Conservation (phyloP, 2,797 vertebrate genomes). For the Nannoperca obscura region DNA sequence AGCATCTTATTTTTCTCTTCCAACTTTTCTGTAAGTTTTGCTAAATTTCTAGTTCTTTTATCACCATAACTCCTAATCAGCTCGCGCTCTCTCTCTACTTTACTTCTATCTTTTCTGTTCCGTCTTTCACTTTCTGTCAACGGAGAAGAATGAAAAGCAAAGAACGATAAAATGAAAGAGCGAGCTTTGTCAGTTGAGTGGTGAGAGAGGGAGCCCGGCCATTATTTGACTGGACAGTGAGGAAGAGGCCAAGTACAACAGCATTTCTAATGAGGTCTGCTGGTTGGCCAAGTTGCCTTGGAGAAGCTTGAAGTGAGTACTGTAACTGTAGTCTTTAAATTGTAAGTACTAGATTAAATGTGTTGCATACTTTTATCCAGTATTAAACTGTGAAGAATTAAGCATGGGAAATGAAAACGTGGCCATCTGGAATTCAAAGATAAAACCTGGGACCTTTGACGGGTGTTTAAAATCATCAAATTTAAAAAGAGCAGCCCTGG, state of each 20-base stretch:
- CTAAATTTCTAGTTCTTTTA: conserved; percentile 14
- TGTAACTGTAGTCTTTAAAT: background rate
- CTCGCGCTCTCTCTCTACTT: background rate
- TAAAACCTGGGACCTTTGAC: background rate
- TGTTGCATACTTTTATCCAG: background rate
- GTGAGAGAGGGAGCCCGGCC: conserved; percentile 26
- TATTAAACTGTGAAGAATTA: background rate
- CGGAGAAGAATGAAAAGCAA: conserved; percentile 4
- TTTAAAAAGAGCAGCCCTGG: background rate
- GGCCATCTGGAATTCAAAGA: background rate
- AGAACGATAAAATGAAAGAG: conserved; percentile 15
- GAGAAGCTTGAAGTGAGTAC: conserved; percentile 17
- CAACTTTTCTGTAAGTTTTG: background rate
- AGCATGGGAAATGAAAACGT: background rate
- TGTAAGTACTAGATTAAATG: background rate
- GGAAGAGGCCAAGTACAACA: conserved; percentile 45
- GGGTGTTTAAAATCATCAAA: conserved; percentile 3
- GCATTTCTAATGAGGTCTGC: conserved; percentile 11
- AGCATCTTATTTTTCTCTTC: conserved; percentile 19
- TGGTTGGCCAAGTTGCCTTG: conserved; percentile 14
- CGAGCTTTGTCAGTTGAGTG: conserved; percentile 27
- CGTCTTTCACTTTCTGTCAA: background rate
- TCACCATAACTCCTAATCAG: conserved; percentile 23
- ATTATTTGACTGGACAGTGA: conserved; percentile 36
- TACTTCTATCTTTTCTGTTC: background rate